These are phyloP conservation scores for Crossocerus cetratus DNA, from an alignment of 2,888 invertebrate species.

Conservation along the genomic window DNA sequence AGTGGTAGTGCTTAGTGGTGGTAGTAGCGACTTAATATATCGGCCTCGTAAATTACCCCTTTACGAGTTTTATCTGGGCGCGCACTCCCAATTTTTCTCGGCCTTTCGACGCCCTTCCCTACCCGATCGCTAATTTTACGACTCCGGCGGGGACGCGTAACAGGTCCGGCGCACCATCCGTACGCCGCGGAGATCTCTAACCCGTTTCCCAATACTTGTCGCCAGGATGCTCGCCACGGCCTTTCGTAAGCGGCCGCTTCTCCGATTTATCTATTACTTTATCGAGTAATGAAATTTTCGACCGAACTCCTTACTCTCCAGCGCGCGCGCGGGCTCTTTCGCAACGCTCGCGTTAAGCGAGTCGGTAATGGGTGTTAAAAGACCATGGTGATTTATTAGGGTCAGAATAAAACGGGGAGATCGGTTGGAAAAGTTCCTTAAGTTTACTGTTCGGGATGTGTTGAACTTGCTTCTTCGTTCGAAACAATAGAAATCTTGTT, in stretches of 20 bases:
- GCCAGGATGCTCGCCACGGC: neutral
- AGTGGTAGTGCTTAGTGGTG: neutral
- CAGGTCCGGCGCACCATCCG: neutral
- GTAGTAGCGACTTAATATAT: conserved; percentile 42
- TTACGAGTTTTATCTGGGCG: conserved; percentile 18
- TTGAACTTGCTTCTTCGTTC: too few species aligned
- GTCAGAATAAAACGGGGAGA: too few species aligned
- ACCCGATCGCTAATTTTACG: neutral
- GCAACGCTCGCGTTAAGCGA: neutral
- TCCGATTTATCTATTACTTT: neutral
- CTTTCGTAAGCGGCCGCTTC: neutral
- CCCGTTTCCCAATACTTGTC: neutral
- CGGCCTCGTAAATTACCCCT: conserved; percentile 33
- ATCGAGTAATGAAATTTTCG: neutral
- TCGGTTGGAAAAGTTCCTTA: conserved; percentile 31
- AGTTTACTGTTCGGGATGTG: neutral
- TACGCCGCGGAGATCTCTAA: neutral
- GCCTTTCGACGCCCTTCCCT: neutral
- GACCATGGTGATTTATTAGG: too few species aligned
- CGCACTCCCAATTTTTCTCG: conserved; percentile 4
- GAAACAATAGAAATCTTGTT: neutral
- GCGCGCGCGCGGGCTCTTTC: too few species aligned
- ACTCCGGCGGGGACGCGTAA: neutral
- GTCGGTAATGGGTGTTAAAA: too few species aligned
- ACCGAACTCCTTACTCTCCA: neutral